phyloP scores from a whole-genome alignment of 92 coral and sea anemone genomes.

The Phenganax marumi region DNA sequence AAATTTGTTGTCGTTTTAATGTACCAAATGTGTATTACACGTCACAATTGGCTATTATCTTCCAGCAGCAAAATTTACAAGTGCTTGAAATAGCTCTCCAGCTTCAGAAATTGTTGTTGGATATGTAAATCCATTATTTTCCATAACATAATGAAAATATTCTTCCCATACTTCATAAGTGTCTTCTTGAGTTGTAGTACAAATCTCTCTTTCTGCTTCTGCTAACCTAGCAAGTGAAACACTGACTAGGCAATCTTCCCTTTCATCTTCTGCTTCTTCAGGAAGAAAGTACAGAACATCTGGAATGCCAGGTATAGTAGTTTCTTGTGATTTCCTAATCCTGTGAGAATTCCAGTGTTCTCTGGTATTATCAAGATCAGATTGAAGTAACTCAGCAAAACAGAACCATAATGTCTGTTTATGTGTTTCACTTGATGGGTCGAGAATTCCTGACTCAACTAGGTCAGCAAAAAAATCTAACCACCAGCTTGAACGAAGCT shows the following conservation, averaged over 20 bases:
- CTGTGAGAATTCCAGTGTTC: conserved; percentile 65
- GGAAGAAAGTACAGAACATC: conserved; percentile 66
- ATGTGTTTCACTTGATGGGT: conserved; percentile 58
- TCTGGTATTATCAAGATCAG: conserved; percentile 58
- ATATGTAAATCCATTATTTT: conserved; percentile 48
- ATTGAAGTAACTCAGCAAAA: conserved; percentile 62
- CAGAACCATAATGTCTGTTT: conserved; percentile 66
- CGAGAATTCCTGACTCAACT: conserved; percentile 58
- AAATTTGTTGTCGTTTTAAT: neutral
- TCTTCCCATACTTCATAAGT: conserved; percentile 34
- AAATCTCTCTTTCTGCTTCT: conserved; percentile 57
- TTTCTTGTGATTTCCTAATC: conserved; percentile 66
- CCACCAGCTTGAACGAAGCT: conserved; percentile 67
- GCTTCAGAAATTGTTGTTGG: conserved; percentile 62
- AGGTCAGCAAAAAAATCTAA: conserved; percentile 47
- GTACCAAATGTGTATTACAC: neutral
- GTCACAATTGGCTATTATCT: neutral
- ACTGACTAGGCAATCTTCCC: conserved; percentile 49
- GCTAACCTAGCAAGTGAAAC: conserved; percentile 47
- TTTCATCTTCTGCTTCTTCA: conserved; percentile 49
- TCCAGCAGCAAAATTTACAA: conserved; percentile 53
- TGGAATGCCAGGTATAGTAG: conserved; percentile 60
- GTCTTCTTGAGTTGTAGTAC: conserved; percentile 5
- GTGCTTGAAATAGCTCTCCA: conserved; percentile 61
- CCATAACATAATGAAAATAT: conserved; percentile 68